Base-by-base conservation (phyloP, 2,113 vertebrate species). In the Hemichromis elongatus region DNA sequence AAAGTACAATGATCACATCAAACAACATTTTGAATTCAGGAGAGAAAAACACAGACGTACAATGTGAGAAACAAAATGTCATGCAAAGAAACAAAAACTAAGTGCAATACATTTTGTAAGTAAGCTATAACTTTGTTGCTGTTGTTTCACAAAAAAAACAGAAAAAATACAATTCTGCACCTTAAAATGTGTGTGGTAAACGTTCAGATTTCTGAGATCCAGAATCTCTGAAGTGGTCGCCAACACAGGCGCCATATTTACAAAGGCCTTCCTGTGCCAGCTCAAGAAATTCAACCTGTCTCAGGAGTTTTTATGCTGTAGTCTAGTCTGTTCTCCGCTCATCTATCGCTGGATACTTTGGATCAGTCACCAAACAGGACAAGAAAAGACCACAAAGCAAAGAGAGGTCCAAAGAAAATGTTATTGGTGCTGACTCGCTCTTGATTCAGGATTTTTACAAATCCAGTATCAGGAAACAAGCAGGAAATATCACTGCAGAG, bases 311-410 rank as follows among this genome's bases (percentile, higher is more conserved):
- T 61, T 35, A 19, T 0, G 30, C 3, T 11, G 57, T 35, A 35
- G 35, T 18, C 30, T 18, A 35, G 30, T 35, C 35, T 37, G 35
- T 37, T 37, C 35, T 9, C 30, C 35, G 5, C 57, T 61, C 57
- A 35, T 61, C 59, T 63, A 7, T 35, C 59, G 35, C 59, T 0
- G 59, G 35, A 7, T 33, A 33, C 28, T 59, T 33, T 18, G 18
- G 56, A 33, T 35, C 30, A 35, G 30, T 18, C 30, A 35, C 9
- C 9, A 63, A 63, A 12, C 59, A 63, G 18, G 59, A 35, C 30
- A 7, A 35, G n/a, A 35, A 59, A 61, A 0, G 5, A n/a, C 18
- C 35, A 1, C 18, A 0, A 35, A 35, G 59, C 30, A 35, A 18
- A 12, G 30, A 35, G 30, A 63, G 0, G 9, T 35, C 18, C 3